Evolutionary conservation across 2,113 vertebrate genomes (phyloP).

Genomic region (Amphiprion percula): DNA sequence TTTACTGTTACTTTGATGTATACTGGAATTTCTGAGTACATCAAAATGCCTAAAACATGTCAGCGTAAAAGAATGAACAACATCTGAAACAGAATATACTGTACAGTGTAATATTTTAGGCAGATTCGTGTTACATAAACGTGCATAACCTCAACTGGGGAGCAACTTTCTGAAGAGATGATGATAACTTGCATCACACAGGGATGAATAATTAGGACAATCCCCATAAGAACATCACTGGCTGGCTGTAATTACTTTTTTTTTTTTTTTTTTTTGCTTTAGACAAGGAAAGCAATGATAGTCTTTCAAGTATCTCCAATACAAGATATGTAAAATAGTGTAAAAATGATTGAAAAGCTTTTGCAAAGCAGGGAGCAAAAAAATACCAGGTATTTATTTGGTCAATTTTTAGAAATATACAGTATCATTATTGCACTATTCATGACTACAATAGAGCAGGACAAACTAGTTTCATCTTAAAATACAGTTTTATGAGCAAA

Average conservation of each 20-base stretch:
- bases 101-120: background rate
- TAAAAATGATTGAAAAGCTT: no score
- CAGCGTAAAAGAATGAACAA: background rate
- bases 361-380: no score
- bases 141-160: background rate
- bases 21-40: background rate
- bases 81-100: background rate
- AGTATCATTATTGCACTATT: no score
- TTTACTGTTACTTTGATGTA: background rate
- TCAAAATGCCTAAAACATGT: background rate
- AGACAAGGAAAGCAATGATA: no score
- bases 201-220: constrained; percentile 36
- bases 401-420: no score
- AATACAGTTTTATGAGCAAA: no score
- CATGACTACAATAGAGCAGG: no score
- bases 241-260: constrained; percentile 19
- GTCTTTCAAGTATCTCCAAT: no score
- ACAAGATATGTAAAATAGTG: no score
- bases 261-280: background rate
- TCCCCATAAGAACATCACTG: constrained; percentile 5
- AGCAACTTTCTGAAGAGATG: constrained; percentile 2
- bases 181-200: constrained; percentile 16
- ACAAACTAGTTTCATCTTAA: no score
- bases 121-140: constrained; percentile 13
- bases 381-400: no score